phyloP scores from a whole-genome alignment of 2,797 vertebrate species.

The Cyclopterus lumpus region DNA sequence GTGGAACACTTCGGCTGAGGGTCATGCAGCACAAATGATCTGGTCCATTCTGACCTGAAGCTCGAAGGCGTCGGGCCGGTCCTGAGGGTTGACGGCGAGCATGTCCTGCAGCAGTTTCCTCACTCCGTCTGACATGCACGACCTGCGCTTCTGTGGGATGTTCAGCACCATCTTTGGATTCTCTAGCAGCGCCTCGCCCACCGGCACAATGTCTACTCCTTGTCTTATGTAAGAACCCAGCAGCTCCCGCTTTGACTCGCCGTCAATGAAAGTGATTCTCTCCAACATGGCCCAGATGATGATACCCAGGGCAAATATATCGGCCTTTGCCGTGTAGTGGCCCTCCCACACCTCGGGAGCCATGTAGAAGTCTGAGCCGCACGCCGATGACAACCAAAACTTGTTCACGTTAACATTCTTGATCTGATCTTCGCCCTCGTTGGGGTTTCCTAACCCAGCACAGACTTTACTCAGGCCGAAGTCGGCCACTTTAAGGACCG shows the following conservation, averaged over 20 bases:
- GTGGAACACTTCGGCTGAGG: conserved; percentile 24
- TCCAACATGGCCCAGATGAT: conserved; percentile 99
- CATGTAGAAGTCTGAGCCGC: conserved; percentile 97
- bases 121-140: conserved; percentile 93
- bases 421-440: conserved; percentile 57
- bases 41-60: conserved; percentile 93
- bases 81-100: conserved; percentile 96
- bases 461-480: conserved; percentile 97
- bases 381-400: conserved; percentile 94
- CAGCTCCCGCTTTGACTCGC: conserved; percentile 94
- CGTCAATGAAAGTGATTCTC: conserved; percentile 95
- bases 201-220: conserved; percentile 93
- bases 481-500: conserved; percentile 95
- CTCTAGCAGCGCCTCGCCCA: conserved; percentile 96
- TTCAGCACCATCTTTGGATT: conserved; percentile 98
- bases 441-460: conserved; percentile 83
- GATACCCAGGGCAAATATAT: conserved; percentile 97
- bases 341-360: conserved; percentile 98
- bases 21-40: conserved; percentile 91
- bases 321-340: conserved; percentile 98
- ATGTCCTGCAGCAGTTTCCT: conserved; percentile 95
- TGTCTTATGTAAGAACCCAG: conserved; percentile 94
- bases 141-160: conserved; percentile 95
- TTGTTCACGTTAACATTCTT: conserved; percentile 88
- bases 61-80: conserved; percentile 94